Percentiles rank a stretch among this genome's conserved stretches.
Evolutionary conservation across 1,140 invertebrate species (phyloP).

Genomic region (Pachypsylla venusta): DNA sequence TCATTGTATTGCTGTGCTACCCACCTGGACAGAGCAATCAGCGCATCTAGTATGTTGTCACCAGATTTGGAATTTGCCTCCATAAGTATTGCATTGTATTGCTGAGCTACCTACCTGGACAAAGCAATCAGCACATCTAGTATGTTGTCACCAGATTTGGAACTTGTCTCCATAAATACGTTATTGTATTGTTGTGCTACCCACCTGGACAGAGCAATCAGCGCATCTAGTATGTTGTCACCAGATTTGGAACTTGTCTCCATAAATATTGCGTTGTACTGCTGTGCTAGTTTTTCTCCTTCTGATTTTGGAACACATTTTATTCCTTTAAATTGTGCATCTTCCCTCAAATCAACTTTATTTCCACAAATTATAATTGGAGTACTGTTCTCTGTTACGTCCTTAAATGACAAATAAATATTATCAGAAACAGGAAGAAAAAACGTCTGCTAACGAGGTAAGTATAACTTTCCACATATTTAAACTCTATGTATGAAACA

Average conservation of each 20-base stretch:
- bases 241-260: conserved; percentile 25
- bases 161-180: conserved; percentile 23
- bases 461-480: too few species aligned
- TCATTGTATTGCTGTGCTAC: conserved; percentile 18
- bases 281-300: conserved; percentile 19
- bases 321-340: conserved; percentile 16
- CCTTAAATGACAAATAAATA: conserved; percentile 15
- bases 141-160: conserved; percentile 22
- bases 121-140: conserved; percentile 18
- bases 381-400: conserved; percentile 19
- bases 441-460: too few species aligned
- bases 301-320: conserved; percentile 17
- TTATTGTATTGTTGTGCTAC: conserved; percentile 15
- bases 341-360: conserved; percentile 22
- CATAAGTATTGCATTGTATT: conserved; percentile 18
- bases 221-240: conserved; percentile 19
- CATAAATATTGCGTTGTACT: conserved; percentile 19
- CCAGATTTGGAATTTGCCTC: conserved; percentile 23
- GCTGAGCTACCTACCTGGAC: conserved; percentile 19
- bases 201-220: conserved; percentile 21
- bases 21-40: conserved; percentile 21
- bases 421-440: too few species aligned
- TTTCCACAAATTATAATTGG: conserved; percentile 23
- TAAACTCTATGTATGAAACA: too few species aligned
- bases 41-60: conserved; percentile 18